Conservation (phyloP, 2,797 vertebrate genomes). For the Chrysocyon brachyurus region DNA sequence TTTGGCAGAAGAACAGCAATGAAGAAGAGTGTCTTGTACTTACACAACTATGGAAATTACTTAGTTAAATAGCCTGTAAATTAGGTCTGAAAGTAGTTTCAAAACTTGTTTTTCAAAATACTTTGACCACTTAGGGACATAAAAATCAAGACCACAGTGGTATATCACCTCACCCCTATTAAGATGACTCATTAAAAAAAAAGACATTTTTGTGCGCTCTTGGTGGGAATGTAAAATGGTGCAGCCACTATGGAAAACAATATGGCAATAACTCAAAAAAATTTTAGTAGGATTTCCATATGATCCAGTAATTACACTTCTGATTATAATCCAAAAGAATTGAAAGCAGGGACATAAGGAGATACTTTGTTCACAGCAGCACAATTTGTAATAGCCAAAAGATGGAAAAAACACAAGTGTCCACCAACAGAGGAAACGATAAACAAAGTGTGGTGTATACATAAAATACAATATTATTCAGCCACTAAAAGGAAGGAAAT, state of each 20-base stretch:
- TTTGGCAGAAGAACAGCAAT: neutral
- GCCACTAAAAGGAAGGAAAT: neutral
- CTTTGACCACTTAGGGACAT: neutral
- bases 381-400: neutral
- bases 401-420: neutral
- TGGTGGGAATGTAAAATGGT: neutral
- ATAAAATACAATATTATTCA: neutral
- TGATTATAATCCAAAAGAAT: neutral
- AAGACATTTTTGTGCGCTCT: neutral
- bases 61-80: neutral
- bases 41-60: neutral
- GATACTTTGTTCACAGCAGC: neutral
- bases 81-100: neutral
- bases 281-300: neutral
- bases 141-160: constrained; percentile 5
- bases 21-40: neutral
- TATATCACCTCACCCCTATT: neutral
- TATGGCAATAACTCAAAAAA: neutral
- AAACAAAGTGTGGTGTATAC: neutral
- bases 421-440: neutral
- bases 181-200: neutral
- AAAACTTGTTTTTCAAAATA: constrained; percentile 12
- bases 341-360: neutral
- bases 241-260: neutral
- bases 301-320: neutral